Conservation (phyloP, 2,797 vertebrate species). For the Myiothlypis chrysogaster region DNA sequence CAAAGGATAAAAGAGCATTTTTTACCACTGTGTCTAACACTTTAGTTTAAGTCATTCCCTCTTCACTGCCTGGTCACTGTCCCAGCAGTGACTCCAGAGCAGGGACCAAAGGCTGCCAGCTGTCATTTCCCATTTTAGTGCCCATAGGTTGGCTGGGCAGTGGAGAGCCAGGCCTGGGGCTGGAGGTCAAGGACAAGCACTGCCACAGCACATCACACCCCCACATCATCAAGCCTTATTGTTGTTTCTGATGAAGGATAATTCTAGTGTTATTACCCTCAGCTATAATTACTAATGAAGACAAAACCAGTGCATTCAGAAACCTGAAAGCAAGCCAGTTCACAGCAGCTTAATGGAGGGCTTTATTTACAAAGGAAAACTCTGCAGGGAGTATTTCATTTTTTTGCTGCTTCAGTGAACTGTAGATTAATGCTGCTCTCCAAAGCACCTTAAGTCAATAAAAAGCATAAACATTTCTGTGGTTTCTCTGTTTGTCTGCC, state of each 20-base stretch:
- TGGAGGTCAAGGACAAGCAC: neutral
- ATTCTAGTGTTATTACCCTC: neutral
- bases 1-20: neutral
- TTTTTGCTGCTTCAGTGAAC: constrained; percentile 53
- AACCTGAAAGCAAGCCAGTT: constrained; percentile 15
- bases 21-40: neutral
- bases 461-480: constrained; percentile 23
- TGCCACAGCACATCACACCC: neutral
- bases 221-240: neutral
- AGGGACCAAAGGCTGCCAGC: neutral
- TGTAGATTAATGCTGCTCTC: constrained; percentile 47
- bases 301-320: constrained; percentile 9
- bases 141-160: neutral
- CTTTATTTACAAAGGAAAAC: neutral
- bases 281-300: constrained; percentile 45
- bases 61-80: rapidly evolving
- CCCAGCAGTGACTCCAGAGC: neutral
- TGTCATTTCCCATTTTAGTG: neutral
- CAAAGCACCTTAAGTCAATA: constrained; percentile 30
- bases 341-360: constrained; percentile 26
- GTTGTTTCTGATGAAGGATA: neutral
- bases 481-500: neutral
- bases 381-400: constrained; percentile 46
- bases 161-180: neutral
- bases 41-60: neutral